Evolutionary conservation across 2,888 invertebrate genomes (phyloP), one percentile per base, ranked within the genome.

Genomic region (Cynaeus angustus): DNA sequence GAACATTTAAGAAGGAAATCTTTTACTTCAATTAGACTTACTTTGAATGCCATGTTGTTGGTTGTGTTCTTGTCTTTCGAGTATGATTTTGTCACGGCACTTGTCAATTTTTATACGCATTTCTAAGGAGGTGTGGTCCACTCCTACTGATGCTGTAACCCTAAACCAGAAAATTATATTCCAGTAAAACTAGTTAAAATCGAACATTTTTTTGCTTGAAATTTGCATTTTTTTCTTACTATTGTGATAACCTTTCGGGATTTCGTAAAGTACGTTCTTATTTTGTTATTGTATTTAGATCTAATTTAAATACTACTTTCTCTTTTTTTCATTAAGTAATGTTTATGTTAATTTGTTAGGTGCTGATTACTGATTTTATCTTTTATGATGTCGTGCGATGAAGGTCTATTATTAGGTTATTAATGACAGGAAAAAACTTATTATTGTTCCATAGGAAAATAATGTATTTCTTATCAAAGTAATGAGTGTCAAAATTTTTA

Each of bases 21-120:
- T 7, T 2, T 37, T 37, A n/a, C 1, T 37, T 8, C 7, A 7
- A 37, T 8, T 3, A 5, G 8, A 68, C 73, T 68, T 62, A 73
- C 73, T 71, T 73, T 72, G 58, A 61, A 65, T 85, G 85, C 68
- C 83, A 73, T 73, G 53, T 65, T 66, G 50, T 21, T 59, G 13
- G 10, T 21, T 58, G 7, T 28, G 37, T 10, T 21, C 7, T 10
- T 56, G 21, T 9, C 9, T 45, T 58, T 37, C 9, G 58, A 45
- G n/a, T 43, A 5, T 45, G 46, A 6, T 53, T 30, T 28, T 30
- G 12, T 9, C 9, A 13, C 38, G 21, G 21, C 21, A 46, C n/a
- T 38, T 13, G 6, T 56, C 13, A 10, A 12, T 45, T 58, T 58
- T 58, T 58, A 58, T 58, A 58, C 13, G 9, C 26, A 45, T 28